These are phyloP conservation scores for Atractosteus spatula DNA, from an alignment of 2,113 vertebrate species.

Conservation along the genomic window DNA sequence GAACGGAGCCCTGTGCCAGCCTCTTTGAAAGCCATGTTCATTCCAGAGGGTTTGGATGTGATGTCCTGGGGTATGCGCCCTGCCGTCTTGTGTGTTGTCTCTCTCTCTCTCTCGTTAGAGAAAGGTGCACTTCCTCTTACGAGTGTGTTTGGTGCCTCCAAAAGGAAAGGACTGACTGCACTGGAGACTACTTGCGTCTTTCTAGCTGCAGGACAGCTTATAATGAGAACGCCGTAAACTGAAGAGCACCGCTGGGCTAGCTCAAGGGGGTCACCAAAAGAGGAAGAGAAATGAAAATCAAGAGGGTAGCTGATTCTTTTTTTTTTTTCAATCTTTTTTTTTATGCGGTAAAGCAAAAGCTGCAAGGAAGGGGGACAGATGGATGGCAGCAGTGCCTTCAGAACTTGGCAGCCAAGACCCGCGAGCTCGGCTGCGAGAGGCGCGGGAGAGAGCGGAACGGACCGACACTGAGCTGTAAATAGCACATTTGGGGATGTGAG, in stretches of 20 bases:
- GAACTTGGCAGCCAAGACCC: slow-evolving; percentile 2
- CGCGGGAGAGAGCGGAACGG: neutral
- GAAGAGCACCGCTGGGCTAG: slow-evolving; percentile 23
- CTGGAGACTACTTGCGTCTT: slow-evolving; percentile 29
- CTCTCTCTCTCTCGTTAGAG: neutral
- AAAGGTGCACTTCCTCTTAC: neutral
- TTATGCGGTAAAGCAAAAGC: neutral
- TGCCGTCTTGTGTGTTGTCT: slow-evolving; percentile 4
- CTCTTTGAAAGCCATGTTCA: no score
- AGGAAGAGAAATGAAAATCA: neutral
- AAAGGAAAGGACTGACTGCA: slow-evolving; percentile 21
- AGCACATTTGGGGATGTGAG: no score
- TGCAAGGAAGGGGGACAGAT: neutral
- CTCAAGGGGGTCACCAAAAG: slow-evolving; percentile 8
- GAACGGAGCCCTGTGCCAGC: no score
- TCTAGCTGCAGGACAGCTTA: slow-evolving; percentile 36
- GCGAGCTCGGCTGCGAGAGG: slow-evolving; percentile 16
- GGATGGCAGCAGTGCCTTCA: slow-evolving; percentile 19
- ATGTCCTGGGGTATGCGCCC: neutral
- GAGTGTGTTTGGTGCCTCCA: neutral
- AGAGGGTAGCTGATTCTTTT: neutral
- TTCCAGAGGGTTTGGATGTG: no score
- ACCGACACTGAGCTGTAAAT: neutral
- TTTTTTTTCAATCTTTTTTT: no score
- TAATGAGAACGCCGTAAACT: slow-evolving; percentile 37